phyloP scores from a whole-genome alignment of 2,888 invertebrate genomes.

The Cantharis rufa region DNA sequence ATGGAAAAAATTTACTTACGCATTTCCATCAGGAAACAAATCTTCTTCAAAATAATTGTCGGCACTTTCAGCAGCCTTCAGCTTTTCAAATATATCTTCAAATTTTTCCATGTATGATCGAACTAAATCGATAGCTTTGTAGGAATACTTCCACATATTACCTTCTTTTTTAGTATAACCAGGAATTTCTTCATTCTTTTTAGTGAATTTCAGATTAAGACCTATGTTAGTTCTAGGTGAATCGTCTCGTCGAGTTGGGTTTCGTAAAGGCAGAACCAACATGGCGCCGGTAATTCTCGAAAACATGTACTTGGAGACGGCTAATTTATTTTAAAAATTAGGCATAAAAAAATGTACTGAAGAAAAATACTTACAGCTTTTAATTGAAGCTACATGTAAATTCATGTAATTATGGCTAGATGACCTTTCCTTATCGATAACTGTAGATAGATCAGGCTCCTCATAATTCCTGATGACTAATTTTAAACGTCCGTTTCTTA shows the following conservation, averaged over 20 bases:
- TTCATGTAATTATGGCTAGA: slow-evolving; percentile 58
- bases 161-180: slow-evolving; percentile 79
- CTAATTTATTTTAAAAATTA: slow-evolving; percentile 49
- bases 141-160: slow-evolving; percentile 82
- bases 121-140: slow-evolving; percentile 72
- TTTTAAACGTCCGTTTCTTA: slow-evolving; percentile 65
- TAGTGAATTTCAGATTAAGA: slow-evolving; percentile 88
- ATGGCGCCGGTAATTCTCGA: slow-evolving; percentile 88
- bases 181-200: slow-evolving; percentile 72
- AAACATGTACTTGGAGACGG: slow-evolving; percentile 71
- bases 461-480: slow-evolving; percentile 58
- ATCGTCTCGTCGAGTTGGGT: slow-evolving; percentile 52
- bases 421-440: slow-evolving; percentile 46
- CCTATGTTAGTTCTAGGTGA: slow-evolving; percentile 78
- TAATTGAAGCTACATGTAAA: slow-evolving; percentile 60
- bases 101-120: slow-evolving; percentile 70
- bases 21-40: slow-evolving; percentile 58
- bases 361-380: background rate
- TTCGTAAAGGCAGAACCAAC: slow-evolving; percentile 62
- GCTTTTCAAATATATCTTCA: slow-evolving; percentile 72
- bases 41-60: slow-evolving; percentile 71
- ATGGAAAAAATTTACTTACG: slow-evolving; percentile 27
- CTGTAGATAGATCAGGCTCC: slow-evolving; percentile 59
- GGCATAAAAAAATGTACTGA: background rate
- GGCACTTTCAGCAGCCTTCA: slow-evolving; percentile 55